phyloP scores from a whole-genome alignment of 2,113 vertebrate species.

The Phalacrocorax brasilianus region DNA sequence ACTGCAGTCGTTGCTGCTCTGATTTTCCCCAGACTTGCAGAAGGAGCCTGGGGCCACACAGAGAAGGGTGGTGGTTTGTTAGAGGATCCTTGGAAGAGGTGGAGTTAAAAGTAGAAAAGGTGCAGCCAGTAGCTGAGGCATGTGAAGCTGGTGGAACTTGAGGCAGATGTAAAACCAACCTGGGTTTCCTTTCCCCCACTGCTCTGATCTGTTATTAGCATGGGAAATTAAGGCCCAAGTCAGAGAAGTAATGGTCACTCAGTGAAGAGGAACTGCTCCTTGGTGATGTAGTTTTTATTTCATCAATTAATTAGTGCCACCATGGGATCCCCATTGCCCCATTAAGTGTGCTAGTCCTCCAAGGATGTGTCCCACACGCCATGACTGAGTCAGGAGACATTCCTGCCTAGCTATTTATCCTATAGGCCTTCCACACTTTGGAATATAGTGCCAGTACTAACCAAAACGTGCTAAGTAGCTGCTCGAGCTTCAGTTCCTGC shows the following conservation, averaged over 20 bases:
- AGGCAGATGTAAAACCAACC: neutral
- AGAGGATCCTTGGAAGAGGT: neutral
- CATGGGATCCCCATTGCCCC: neutral
- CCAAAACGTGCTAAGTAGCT: neutral
- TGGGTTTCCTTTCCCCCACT: neutral
- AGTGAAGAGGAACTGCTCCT: neutral
- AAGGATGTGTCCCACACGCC: neutral
- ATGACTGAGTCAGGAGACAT: neutral
- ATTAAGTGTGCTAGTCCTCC: neutral
- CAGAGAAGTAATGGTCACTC: neutral
- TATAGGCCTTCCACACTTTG: neutral
- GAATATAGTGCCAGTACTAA: neutral
- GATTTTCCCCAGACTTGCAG: neutral
- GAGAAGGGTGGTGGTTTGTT: neutral
- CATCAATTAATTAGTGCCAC: neutral
- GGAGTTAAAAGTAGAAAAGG: neutral
- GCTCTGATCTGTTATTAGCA: neutral
- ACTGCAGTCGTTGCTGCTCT: neutral
- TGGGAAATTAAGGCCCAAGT: neutral
- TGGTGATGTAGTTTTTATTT: neutral
- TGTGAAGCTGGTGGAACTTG: neutral
- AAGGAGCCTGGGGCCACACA: rapidly evolving
- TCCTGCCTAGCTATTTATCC: neutral
- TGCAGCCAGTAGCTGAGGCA: neutral
- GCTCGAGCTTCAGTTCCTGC: neutral